A percentile compares a stretch with the other conserved stretches of the same genome.
These are phyloP conservation scores for Helostoma temminkii DNA, from an alignment of 2,797 vertebrate species.

Conservation along the genomic window DNA sequence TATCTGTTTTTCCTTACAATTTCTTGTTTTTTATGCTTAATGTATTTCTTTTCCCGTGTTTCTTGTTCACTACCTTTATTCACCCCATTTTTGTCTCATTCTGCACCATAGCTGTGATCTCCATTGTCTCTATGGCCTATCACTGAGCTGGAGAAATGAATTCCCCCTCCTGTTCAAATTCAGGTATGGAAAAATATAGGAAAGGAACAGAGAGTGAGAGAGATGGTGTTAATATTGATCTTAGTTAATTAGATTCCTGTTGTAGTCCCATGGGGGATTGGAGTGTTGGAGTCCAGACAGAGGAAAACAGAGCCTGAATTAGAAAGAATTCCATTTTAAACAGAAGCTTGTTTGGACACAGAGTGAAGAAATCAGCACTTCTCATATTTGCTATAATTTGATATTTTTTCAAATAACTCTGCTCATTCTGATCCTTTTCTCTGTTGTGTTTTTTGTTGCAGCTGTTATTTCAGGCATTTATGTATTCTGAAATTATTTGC, in stretches of 20 bases:
- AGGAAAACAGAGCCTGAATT: conserved; percentile 49
- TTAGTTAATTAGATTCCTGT: conserved; percentile 85
- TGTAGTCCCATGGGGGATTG: conserved; percentile 69
- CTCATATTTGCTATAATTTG: conserved; percentile 57
- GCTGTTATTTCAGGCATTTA: conserved; percentile 31
- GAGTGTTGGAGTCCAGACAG: conserved; percentile 62
- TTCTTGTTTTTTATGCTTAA: conserved; percentile 28
- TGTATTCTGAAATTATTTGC: conserved; percentile 41
- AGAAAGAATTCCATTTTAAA: conserved; percentile 68
- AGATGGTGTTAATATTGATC: conserved; percentile 84
- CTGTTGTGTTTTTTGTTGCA: conserved; percentile 39
- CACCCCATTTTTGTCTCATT: background rate
- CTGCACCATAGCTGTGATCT: conserved; percentile 14
- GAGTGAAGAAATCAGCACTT: conserved; percentile 44
- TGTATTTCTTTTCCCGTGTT: background rate
- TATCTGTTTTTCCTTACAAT: conserved; percentile 9
- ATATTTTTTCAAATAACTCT: conserved; percentile 52
- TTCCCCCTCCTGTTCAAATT: conserved; percentile 54
- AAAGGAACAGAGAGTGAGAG: conserved; percentile 37
- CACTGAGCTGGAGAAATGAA: conserved; percentile 52
- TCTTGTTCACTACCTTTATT: conserved; percentile 8
- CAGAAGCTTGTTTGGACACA: conserved; percentile 64
- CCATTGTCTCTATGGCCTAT: conserved; percentile 28
- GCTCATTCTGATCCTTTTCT: conserved; percentile 44
- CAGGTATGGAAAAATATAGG: conserved; percentile 58